These are phyloP conservation scores for Eupeodes corollae DNA, from an alignment of 1,140 invertebrate genomes.

Conservation along the genomic window DNA sequence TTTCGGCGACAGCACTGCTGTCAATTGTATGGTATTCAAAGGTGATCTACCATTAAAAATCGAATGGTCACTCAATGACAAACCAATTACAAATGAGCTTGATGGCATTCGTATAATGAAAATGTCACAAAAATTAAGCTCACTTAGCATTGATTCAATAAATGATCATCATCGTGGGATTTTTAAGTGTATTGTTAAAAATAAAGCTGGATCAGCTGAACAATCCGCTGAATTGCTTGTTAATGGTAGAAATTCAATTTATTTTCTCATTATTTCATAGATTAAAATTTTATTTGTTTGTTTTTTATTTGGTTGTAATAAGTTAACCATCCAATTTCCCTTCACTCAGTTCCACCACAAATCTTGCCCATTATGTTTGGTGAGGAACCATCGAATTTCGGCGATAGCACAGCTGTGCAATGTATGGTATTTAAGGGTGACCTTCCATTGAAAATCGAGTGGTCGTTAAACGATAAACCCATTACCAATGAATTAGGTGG, in stretches of 20 bases:
- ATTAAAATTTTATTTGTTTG: background rate
- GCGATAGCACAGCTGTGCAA: conserved; percentile 47
- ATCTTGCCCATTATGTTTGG: conserved; percentile 63
- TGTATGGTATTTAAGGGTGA: conserved; percentile 70
- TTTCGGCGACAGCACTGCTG: conserved; percentile 44
- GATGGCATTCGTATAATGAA: conserved; percentile 39
- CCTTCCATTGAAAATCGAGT: conserved; percentile 57
- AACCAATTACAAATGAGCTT: conserved; percentile 1
- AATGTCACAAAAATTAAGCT: conserved; percentile 52
- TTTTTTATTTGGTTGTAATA: background rate
- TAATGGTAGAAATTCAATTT: conserved; percentile 33
- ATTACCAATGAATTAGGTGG: conserved; percentile 36
- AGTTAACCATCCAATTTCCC: conserved; percentile 22
- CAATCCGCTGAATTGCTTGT: conserved; percentile 41
- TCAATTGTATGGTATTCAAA: conserved; percentile 54
- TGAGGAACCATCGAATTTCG: conserved; percentile 54
- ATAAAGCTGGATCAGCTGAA: conserved; percentile 39
- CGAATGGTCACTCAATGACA: conserved; percentile 56
- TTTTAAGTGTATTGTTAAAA: conserved; percentile 48
- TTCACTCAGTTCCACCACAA: conserved; percentile 44
- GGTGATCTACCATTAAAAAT: conserved; percentile 56
- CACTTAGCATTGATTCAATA: conserved; percentile 42
- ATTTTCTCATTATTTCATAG: background rate
- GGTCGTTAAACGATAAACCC: conserved; percentile 56
- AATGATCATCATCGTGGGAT: conserved; percentile 39